Conservation (phyloP, 92 coral and sea anemone species). For the Nematostella vectensis region DNA sequence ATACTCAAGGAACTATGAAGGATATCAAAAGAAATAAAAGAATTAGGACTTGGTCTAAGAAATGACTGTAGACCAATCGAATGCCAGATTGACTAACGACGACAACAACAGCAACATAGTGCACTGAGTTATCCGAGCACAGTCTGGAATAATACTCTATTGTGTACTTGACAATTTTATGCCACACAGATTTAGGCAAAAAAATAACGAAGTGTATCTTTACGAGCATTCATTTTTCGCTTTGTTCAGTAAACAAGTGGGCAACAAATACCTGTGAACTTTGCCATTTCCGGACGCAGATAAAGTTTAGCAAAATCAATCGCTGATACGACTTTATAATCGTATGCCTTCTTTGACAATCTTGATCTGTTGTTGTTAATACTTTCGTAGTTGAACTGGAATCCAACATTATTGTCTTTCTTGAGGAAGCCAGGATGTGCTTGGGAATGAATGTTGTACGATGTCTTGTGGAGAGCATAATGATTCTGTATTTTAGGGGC, state of each 20-base stretch:
- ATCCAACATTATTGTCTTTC: constrained; percentile 23
- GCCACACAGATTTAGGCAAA: neutral
- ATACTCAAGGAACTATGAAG: neutral
- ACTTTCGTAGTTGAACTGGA: constrained; percentile 53
- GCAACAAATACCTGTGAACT: constrained; percentile 45
- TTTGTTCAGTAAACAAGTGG: neutral
- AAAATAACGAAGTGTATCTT: no score
- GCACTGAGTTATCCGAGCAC: no score
- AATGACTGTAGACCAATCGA: no score
- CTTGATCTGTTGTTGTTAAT: constrained; percentile 54
- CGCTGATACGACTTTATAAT: constrained; percentile 56
- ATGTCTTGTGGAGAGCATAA: constrained; percentile 21
- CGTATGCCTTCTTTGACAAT: constrained; percentile 42
- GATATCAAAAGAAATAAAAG: no score
- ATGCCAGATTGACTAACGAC: no score
- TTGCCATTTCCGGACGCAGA: constrained; percentile 74
- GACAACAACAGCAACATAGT: no score
- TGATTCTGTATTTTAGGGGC: constrained; percentile 44
- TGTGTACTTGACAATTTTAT: neutral
- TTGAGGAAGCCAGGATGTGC: constrained; percentile 2
- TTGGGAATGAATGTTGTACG: constrained; percentile 40
- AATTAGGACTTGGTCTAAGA: no score
- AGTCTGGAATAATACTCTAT: no score
- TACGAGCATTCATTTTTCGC: no score
- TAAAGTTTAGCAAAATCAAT: constrained; percentile 65